Base-by-base conservation (phyloP, 2,797 vertebrate genomes). In the Lithobates pipiens region DNA sequence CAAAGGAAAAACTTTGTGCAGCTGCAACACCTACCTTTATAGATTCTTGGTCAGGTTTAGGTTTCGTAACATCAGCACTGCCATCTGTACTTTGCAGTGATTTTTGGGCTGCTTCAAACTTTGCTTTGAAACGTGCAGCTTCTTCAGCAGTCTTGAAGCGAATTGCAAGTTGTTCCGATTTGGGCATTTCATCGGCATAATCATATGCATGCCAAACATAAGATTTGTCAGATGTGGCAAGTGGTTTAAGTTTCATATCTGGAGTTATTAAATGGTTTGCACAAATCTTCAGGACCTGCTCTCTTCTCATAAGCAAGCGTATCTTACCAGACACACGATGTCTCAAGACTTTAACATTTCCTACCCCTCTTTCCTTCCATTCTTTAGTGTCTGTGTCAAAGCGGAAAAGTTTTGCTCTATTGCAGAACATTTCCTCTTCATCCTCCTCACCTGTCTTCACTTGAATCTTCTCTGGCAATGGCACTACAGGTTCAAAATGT, bases 381-480 rank as follows among this genome's bases (percentile, higher is more conserved):
- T 99, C 98, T 92, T 97, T 99, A 63, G 95, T 93, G 82, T 99
- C 97, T 0, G 93, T 89, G 90, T 99, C 98, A 92, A 99, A 99
- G 75, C 98, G 93, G 46, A 95, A 99, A 7, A 99, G 93, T 86
- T 99, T 99, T 80, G 97, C 97, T 88, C 98, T 95, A 88, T 97
- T 98, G 89, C 97, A 99, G 88, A 98, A 99, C 89, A 99, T 95
- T 89, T 98, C 97, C 89, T 99, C 97, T 88, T 99, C 98, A 77
- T 99, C 98, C 92, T 99, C 98, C 74, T 99, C 98, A 13, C 98
- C 98, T 0, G 98, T 99, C 94, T 98, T 99, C 9, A 99, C 97
- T 91, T 99, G 98, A 77, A 99, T 95, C 90, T 99, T 99, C 89
- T 99, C 97, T 85, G 98, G 98, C 63, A 99, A 96, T 21, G 97